Base-by-base conservation (phyloP, 2,797 vertebrate species). In the Sarcoramphus papa region DNA sequence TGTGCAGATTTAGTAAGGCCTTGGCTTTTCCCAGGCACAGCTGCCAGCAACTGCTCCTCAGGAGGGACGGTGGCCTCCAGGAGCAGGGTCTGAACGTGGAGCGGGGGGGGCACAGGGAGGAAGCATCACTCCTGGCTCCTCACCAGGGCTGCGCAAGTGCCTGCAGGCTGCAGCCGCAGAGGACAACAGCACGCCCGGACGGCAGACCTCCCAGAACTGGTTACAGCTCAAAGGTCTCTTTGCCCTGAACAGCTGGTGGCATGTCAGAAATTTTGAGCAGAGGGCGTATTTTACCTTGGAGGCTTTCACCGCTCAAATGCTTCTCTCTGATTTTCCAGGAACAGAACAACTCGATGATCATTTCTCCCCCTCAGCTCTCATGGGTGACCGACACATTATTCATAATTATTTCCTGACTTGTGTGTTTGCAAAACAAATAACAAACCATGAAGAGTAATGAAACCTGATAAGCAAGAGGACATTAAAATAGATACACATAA, bases 121-220 rank as follows among this genome's bases (percentile, higher is more conserved):
- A 74, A 64, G 15, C 19, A 23, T 40, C 40, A 9, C 12, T 30
- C 35, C 53, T 41, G 15, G 12, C 14, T 41, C 41, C 27, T 33
- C 60, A 37, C 3, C 19, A 14, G 63, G 25, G 45, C 24, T 40
- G 21, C 7, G 4, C 15, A 23, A 41, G 28, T 6, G 6, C 22
- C 51, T 63, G 16, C 8, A 23, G 51, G 40, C 45, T 94, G 28
- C 48, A 81, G 45, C 17, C 3, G 0, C 31, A 43, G 41, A 70
- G n/a, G n/a, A 65, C 14, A 65, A 19, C 0, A 0, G 14, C 31
- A 62, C 0, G 0, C 12, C 33, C 50, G 35, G 18, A 51, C 6
- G 19, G 62, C 28, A 48, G 31, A 60, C 9, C 6, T 68, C 37
- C 45, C 43, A 53, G 33, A 70, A 59, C 9, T 10, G 12, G 20